Base-by-base conservation (phyloP, 2,113 vertebrate genomes). In the Nerophis lumbriciformis region DNA sequence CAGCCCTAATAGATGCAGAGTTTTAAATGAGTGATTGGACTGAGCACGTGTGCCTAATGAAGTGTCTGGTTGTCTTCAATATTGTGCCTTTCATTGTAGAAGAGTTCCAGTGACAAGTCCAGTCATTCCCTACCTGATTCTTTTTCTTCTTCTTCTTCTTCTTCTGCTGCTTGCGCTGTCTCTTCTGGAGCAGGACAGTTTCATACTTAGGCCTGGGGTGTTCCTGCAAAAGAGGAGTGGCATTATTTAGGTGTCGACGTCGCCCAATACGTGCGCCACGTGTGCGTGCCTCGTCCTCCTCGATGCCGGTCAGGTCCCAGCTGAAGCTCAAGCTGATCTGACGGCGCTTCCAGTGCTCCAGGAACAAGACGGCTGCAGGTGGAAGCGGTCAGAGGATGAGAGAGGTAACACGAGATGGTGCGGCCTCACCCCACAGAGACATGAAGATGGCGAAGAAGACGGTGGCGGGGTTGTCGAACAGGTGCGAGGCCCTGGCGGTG, bases 391-490 rank as follows among this genome's bases (percentile, higher is more conserved):
- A 7, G 11, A 11, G 10, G 2, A 8, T 53, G 51, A 28, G 28
- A 28, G 28, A 28, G 28, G 28, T 3, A 28, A 28, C 3, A 28
- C 28, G 28, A 4, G 4, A 28, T 28, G 28, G 36, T 14, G 56
- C 39, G 36, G 45, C 68, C 94, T 90, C 87, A 98, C 97, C 97
- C 96, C 97, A 99, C 51, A 99, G 88, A 71, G 95, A 97, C 96
- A 98, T 99, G 76, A 99, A 99, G 79, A 99, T 85, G 67, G 95
- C 93, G 61, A 98, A 99, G 87, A 99, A 93, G 74, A 99, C 93
- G 0, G 97, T 99, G 57, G 93, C 96, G 0, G 97, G 96, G 81
- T 98, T 99, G 87, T 99, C 96, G 62, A 99, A 99, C 44, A 99
- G 91, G 85, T 99, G 96, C 48, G 95, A 98, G 3, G 97, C 96